Base-by-base conservation (phyloP, 2,797 vertebrate genomes). In the Phrynocephalus vlangalii region DNA sequence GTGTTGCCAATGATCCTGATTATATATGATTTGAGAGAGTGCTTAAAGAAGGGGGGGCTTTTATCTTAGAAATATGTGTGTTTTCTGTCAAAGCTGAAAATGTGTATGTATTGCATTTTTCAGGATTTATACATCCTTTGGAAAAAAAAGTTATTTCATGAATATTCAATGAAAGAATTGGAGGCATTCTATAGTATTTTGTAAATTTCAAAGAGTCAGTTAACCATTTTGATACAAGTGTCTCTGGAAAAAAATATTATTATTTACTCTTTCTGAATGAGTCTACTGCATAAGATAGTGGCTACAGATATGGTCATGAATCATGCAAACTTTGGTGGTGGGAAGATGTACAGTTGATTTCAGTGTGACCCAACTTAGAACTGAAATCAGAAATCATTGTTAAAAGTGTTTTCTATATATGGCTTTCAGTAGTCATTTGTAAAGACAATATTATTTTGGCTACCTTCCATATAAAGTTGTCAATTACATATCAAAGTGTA, bases 21-120 rank as follows among this genome's bases (percentile, higher is more conserved):
- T 97, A 97, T 94, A 96, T 96, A 96, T 97, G 96, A 97, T 97
- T 96, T 96, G 96, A 96, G 95, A 96, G 94, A 95, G 91, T 96
- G 94, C 93, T 97, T 97, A 96, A 93, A 95, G 93, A 95, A 96
- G 93, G 38, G 20, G 38, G n/a, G 70, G 26, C 87, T 91, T 94
- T 94, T 95, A 94, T 94, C 92, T 94, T 94, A 95, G 95, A 96
- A 97, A 96, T 96, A 96, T 92, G 94, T 96, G 92, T 95, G 94
- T 95, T 94, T 96, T 96, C 94, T 96, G 95, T 96, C 96, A 96
- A 96, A 96, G 92, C 96, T 96, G 96, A 95, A 96, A 96, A 92
- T 95, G 90, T 91, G 48, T 94, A 94, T 95, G 33, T 92, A 94
- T 96, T 96, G 86, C 70, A 85, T 95, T 95, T 94, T 93, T 88